These are phyloP conservation scores for Motacilla tschutschensis DNA, from an alignment of 2,113 vertebrate genomes.

Conservation along the genomic window DNA sequence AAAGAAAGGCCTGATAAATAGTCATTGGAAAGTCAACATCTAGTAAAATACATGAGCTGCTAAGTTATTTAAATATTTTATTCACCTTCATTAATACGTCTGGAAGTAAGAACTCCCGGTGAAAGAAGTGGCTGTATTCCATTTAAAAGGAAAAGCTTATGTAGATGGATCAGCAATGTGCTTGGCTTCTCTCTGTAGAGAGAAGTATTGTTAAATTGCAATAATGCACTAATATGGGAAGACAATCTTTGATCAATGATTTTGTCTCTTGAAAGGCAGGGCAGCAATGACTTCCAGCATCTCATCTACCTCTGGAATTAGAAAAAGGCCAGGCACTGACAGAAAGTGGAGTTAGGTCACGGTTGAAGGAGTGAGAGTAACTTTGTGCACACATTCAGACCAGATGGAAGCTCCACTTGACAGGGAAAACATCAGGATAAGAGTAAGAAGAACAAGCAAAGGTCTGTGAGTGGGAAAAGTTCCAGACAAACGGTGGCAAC, in stretches of 20 bases:
- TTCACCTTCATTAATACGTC: slow-evolving; percentile 20
- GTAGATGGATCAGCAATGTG: neutral
- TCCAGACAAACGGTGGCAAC: slow-evolving; percentile 30
- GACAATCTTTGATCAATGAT: neutral
- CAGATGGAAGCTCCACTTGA: slow-evolving; percentile 38
- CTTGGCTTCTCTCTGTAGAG: neutral
- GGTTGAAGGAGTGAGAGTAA: neutral
- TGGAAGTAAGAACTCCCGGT: neutral
- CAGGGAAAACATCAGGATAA: neutral
- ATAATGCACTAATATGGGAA: neutral
- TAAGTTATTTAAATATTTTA: slow-evolving; percentile 18
- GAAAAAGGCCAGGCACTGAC: neutral
- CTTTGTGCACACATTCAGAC: neutral
- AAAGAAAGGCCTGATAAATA: slow-evolving; percentile 26
- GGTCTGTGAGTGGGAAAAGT: slow-evolving; percentile 10
- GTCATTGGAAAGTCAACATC: neutral
- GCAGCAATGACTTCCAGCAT: neutral
- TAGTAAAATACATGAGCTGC: neutral
- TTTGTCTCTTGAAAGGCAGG: neutral
- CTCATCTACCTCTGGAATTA: neutral
- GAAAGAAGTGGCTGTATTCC: neutral
- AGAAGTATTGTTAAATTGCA: neutral
- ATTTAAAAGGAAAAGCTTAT: neutral
- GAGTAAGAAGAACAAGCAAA: neutral
- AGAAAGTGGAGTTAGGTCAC: neutral